Evolutionary conservation across 1,140 invertebrate genomes (phyloP), one percentile per base, ranked within the genome.

Genomic region (Propsilocerus akamusi): DNA sequence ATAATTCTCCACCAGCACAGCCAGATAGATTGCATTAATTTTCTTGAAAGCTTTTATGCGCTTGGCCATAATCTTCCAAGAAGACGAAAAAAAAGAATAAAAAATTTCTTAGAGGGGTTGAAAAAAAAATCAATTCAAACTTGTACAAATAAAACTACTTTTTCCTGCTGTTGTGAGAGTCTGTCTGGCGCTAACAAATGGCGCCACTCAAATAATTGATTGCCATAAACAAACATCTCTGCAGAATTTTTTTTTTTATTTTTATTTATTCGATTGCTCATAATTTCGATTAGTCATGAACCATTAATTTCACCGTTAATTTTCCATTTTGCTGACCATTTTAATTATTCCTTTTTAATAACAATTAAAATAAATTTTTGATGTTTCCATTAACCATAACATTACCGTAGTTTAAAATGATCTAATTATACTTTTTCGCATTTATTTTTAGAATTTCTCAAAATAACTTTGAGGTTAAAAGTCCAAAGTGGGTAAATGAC

Each of bases 121-220:
- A 37, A 2, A 37, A 5, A 17, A 37, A 37, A 37, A 37, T 37
- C 32, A 37, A 37, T 37, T 37, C 32, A n/a, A n/a, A n/a, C n/a
- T n/a, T 37, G 14, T 37, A 7, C 32, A 37, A 7, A 37, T 17
- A 37, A 14, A 30, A 11, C 10, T 30, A 30, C 10, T 37, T 37
- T 17, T 34, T 4, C 14, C 4, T 34, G 5, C 30, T 34, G 14
- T 34, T n/a, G n/a, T 30, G 2, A 11, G 28, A 37, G 32, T 37
- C 32, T 37, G 32, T 37, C 32, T 37, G 32, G 32, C 32, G 32
- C 32, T 37, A 37, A 37, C 32, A 6, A 37, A 37, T 37, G 32
- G 32, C 32, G 32, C 32, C 32, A 37, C 20, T 37, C 14, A 37
- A 2, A 37, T 37, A 37, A 37, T 37, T 37, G 32, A 37, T 37